phyloP scores from a whole-genome alignment of 2,888 invertebrate species.

The Mesodorylaimus sp. region DNA sequence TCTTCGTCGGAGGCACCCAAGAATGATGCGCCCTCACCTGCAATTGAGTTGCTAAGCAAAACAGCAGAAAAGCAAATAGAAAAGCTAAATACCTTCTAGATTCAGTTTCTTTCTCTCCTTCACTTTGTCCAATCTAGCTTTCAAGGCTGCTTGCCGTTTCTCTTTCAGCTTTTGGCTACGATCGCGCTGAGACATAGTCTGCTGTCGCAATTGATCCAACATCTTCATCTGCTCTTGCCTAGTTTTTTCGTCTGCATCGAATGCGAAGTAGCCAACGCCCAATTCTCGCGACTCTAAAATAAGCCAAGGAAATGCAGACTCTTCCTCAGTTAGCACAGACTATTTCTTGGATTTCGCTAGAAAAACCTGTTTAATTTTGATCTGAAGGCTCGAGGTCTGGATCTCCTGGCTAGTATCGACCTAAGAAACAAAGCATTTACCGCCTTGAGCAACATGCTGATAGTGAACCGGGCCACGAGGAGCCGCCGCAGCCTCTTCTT shows the following conservation, averaged over 20 bases:
- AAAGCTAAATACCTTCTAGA: not conserved
- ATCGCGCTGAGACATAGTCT: no score
- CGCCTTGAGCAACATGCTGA: no score
- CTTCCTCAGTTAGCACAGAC: not conserved
- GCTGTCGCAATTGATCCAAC: conserved; percentile 46
- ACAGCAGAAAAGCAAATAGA: not conserved
- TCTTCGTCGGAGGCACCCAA: no score
- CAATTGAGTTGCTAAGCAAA: no score
- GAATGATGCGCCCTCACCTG: no score
- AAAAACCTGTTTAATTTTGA: no score
- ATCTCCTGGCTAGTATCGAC: no score
- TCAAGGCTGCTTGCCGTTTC: conserved; percentile 30
- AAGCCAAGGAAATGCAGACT: conserved; percentile 4
- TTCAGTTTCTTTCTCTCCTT: conserved; percentile 24
- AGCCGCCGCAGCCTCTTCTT: no score
- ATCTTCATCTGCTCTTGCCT: conserved; percentile 61
- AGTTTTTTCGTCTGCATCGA: conserved; percentile 63
- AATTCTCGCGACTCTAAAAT: conserved; percentile 61
- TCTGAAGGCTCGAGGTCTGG: no score
- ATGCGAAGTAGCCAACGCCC: conserved; percentile 75
- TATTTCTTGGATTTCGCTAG: not conserved
- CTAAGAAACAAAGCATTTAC: no score
- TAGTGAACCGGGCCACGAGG: no score
- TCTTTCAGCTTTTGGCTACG: conserved; percentile 30
- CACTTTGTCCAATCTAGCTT: conserved; percentile 35